Percentiles rank a stretch among this genome's conserved stretches.
These are phyloP conservation scores for Oreochromis spilurus DNA, from an alignment of 2,113 vertebrate species.

Conservation along the genomic window DNA sequence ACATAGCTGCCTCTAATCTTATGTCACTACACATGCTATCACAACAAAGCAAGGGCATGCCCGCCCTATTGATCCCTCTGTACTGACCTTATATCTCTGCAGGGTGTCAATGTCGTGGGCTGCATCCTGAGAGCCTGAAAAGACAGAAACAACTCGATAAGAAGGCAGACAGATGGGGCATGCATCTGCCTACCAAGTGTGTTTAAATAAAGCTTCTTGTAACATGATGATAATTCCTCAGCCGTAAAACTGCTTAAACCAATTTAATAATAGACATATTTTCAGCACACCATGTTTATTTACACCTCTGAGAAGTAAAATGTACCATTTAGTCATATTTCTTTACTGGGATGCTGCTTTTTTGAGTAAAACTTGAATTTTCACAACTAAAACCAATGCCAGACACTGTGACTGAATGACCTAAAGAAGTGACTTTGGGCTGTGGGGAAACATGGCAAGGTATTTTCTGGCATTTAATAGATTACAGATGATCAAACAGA, in stretches of 20 bases:
- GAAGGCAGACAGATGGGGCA: not conserved
- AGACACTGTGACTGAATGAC: not conserved
- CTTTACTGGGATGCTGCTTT: not conserved
- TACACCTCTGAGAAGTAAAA: not conserved
- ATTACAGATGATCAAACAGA: not conserved
- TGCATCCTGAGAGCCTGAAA: conserved; percentile 88
- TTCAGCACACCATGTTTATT: not conserved
- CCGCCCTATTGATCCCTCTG: conserved; percentile 23
- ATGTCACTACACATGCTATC: conserved; percentile 33
- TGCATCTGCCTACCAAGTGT: not conserved
- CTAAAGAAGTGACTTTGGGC: not conserved
- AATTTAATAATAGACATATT: not conserved
- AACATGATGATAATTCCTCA: not conserved
- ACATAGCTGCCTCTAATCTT: conserved; percentile 27
- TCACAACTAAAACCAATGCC: not conserved
- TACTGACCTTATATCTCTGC: conserved; percentile 82
- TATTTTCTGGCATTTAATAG: not conserved
- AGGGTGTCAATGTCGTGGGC: conserved; percentile 86
- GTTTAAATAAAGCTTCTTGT: not conserved
- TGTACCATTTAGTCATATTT: not conserved
- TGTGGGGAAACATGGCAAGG: not conserved
- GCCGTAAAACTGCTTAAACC: not conserved
- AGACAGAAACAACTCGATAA: conserved; percentile 13
- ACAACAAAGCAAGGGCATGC: conserved; percentile 14
- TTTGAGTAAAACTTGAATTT: not conserved